Conservation (phyloP, 2,888 invertebrate genomes). For the Pheosia gnoma region DNA sequence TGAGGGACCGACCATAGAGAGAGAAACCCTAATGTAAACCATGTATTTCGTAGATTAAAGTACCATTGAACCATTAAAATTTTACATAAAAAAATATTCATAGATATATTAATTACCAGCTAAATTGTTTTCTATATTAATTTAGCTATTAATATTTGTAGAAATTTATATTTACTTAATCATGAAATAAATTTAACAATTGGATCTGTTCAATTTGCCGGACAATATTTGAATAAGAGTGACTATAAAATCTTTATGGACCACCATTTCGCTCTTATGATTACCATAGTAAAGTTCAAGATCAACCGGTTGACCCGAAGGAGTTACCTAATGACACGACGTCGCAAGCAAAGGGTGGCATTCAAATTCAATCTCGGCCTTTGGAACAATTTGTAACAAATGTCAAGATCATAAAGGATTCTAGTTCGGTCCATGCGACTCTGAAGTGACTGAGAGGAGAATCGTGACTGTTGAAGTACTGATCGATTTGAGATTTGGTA, state of each 20-base stretch:
- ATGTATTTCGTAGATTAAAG: too few species aligned
- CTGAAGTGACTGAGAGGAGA: slow-evolving; percentile 26
- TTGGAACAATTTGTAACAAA: slow-evolving; percentile 56
- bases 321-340: slow-evolving; percentile 43
- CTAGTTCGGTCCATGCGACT: slow-evolving; percentile 35
- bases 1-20: too few species aligned
- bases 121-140: too few species aligned
- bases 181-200: too few species aligned
- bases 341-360: slow-evolving; percentile 39
- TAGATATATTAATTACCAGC: too few species aligned
- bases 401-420: slow-evolving; percentile 59
- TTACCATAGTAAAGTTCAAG: slow-evolving; percentile 36
- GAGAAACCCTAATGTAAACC: too few species aligned
- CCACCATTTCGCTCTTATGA: slow-evolving; percentile 12
- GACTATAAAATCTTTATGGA: too few species aligned
- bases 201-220: too few species aligned
- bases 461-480: slow-evolving; percentile 34
- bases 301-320: slow-evolving; percentile 33
- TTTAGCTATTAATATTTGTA: too few species aligned
- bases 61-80: too few species aligned
- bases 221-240: neutral
- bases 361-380: slow-evolving; percentile 54
- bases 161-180: too few species aligned
- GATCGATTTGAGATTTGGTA: slow-evolving; percentile 29
- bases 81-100: too few species aligned